Percentiles rank a stretch among this genome's conserved stretches.
Evolutionary conservation across 2,888 invertebrate genomes (phyloP).

Genomic region (Catotricha subobsoleta): DNA sequence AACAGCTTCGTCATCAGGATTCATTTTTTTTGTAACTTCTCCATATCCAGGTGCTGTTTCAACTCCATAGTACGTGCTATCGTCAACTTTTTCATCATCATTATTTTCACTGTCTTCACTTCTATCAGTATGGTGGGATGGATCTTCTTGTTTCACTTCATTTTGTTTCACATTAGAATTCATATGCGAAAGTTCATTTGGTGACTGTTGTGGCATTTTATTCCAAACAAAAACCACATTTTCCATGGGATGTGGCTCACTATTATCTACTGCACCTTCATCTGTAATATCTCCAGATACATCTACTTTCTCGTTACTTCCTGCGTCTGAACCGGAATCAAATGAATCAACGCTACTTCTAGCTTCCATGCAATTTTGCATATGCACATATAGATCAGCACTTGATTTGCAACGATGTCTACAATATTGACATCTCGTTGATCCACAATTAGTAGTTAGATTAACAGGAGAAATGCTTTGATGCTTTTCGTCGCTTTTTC

Average conservation of each 20-base stretch:
- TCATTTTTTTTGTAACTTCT: slow-evolving; percentile 37
- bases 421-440: slow-evolving; percentile 71
- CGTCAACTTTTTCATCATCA: slow-evolving; percentile 17
- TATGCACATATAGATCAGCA: slow-evolving; percentile 54
- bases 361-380: slow-evolving; percentile 49
- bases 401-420: slow-evolving; percentile 74
- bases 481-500: slow-evolving; percentile 16
- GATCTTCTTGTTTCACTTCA: not conserved
- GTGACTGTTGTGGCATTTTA: slow-evolving; percentile 32
- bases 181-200: slow-evolving; percentile 21
- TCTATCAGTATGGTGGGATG: not conserved
- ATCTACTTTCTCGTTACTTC: slow-evolving; percentile 12
- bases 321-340: slow-evolving; percentile 19
- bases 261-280: slow-evolving; percentile 23
- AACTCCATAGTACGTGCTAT: slow-evolving; percentile 30
- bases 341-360: slow-evolving; percentile 27
- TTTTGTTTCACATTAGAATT: not conserved
- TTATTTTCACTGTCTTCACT: slow-evolving; percentile 7
- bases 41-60: slow-evolving; percentile 34
- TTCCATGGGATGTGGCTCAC: slow-evolving; percentile 48
- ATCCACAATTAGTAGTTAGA: slow-evolving; percentile 21
- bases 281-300: slow-evolving; percentile 20
- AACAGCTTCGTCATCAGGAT: slow-evolving; percentile 41
- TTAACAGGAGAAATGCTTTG: slow-evolving; percentile 27
- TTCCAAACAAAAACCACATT: slow-evolving; percentile 71